Percentiles rank a stretch among this genome's conserved stretches.
Evolutionary conservation across 1,140 invertebrate genomes (phyloP).

Genomic region (Caenorhabditis elegans): DNA sequence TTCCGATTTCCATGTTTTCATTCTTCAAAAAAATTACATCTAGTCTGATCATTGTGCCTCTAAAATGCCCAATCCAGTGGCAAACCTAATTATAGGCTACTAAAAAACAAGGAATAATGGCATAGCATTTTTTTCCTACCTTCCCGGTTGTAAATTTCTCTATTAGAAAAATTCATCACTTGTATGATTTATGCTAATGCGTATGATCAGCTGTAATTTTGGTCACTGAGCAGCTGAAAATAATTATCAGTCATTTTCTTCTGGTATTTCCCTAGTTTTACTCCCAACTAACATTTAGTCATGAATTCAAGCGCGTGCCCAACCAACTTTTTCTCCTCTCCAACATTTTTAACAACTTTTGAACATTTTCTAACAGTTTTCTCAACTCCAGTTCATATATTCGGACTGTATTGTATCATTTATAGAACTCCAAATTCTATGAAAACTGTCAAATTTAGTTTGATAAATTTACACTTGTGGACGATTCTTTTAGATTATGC

Average conservation of each 20-base stretch:
- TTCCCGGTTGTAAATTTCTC: too few species aligned
- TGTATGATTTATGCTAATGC: too few species aligned
- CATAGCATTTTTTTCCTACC: too few species aligned
- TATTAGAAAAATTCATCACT: too few species aligned
- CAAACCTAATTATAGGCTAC: too few species aligned
- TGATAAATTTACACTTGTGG: neutral
- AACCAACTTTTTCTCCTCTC: neutral
- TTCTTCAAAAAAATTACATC: too few species aligned
- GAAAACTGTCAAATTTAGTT: neutral
- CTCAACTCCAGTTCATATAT: neutral
- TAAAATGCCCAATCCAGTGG: too few species aligned
- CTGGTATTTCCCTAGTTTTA: neutral
- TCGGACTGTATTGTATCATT: neutral
- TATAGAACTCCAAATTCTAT: neutral
- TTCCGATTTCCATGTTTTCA: too few species aligned
- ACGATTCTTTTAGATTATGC: neutral
- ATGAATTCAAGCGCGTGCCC: neutral
- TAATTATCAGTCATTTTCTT: neutral
- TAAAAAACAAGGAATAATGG: too few species aligned
- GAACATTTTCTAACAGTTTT: neutral
- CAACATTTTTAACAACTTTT: neutral
- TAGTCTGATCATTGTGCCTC: too few species aligned
- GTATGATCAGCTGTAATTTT: too few species aligned
- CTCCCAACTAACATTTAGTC: too few species aligned
- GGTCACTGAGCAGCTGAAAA: neutral